phyloP scores from a whole-genome alignment of 2,888 invertebrate genomes.

The Aspidiotus rigidus region DNA sequence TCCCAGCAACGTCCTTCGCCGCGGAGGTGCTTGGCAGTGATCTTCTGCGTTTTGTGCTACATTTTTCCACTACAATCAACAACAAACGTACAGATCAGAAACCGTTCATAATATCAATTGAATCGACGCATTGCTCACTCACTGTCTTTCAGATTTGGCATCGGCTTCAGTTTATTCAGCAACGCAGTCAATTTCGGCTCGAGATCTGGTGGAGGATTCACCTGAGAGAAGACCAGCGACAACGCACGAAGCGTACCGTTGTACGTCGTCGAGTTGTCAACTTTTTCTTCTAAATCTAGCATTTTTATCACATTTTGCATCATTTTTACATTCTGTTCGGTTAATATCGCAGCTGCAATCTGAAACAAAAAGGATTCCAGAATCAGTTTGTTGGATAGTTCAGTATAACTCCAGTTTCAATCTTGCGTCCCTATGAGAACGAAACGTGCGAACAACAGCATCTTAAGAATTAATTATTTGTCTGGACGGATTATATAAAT shows the following conservation, averaged over 20 bases:
- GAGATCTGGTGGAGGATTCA: conserved; percentile 13
- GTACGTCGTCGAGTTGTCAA: conserved; percentile 5
- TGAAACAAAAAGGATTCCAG: background rate
- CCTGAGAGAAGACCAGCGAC: conserved; percentile 15
- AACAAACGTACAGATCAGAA: conserved; percentile 1
- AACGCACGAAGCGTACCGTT: conserved; percentile 18
- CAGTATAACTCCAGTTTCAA: too few species aligned
- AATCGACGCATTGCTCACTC: background rate
- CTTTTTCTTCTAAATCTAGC: conserved; percentile 13
- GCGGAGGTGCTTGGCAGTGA: background rate
- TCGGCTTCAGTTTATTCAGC: conserved; percentile 18
- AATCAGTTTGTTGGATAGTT: too few species aligned
- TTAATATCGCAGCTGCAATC: conserved; percentile 17
- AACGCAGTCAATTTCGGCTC: conserved; percentile 22
- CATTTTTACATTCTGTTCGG: conserved; percentile 29
- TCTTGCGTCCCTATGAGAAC: too few species aligned
- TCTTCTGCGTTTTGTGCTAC: background rate
- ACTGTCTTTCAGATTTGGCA: conserved; percentile 17
- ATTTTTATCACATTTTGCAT: conserved; percentile 20
- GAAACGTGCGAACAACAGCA: too few species aligned
- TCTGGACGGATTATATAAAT: too few species aligned
- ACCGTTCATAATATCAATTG: background rate
- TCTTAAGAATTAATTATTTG: too few species aligned
- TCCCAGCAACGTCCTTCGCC: background rate
- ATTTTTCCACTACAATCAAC: background rate